A percentile compares a stretch with the other conserved stretches of the same genome.
phyloP scores from a whole-genome alignment of 37 sponge, comb jelly and placozoan genomes.

The Axinella damicornis region DNA sequence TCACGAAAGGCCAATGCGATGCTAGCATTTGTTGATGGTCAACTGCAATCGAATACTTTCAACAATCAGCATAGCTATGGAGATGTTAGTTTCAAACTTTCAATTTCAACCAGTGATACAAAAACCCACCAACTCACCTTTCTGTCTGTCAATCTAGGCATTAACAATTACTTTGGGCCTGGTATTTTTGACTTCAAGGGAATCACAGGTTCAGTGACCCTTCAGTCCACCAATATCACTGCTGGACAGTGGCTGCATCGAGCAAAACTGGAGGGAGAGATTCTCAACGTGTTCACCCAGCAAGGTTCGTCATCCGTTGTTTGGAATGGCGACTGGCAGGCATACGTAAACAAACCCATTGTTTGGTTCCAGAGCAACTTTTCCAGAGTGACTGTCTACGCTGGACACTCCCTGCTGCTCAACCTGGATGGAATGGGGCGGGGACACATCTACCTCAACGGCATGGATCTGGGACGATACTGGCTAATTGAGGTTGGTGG shows the following conservation, averaged over 20 bases:
- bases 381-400: neutral
- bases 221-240: constrained; percentile 17
- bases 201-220: constrained; percentile 15
- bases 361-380: constrained; percentile 46
- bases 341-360: constrained; percentile 15
- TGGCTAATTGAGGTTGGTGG: constrained; percentile 42
- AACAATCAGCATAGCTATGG: neutral
- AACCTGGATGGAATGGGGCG: constrained; percentile 33
- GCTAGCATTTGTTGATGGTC: constrained; percentile 31
- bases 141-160: constrained; percentile 38
- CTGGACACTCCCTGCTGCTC: constrained; percentile 29
- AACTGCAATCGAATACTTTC: neutral
- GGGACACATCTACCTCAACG: constrained; percentile 60
- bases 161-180: neutral
- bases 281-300: constrained; percentile 18
- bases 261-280: constrained; percentile 41
- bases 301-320: neutral
- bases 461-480: constrained; percentile 64
- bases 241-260: constrained; percentile 19
- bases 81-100: neutral
- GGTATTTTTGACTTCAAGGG: constrained; percentile 26
- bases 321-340: constrained; percentile 12
- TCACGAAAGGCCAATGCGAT: constrained; percentile 10
- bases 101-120: neutral
- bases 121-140: constrained; percentile 4